Conservation (phyloP, 2,113 vertebrate genomes). For the Peromyscus maniculatus region DNA sequence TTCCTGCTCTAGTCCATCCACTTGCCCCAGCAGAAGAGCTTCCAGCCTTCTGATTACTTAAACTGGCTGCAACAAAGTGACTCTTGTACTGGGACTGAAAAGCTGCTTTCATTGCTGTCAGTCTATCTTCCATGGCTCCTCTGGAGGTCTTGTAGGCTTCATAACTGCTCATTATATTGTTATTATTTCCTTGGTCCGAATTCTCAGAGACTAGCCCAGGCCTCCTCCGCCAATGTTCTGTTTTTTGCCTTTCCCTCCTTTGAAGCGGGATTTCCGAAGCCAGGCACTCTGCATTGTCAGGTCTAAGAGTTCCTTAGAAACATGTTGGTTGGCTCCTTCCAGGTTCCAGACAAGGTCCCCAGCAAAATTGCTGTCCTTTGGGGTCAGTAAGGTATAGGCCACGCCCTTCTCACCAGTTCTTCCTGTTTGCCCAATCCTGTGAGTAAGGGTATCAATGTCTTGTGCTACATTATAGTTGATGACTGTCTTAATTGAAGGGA, state of each 20-base stretch:
- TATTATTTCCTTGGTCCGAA: conserved; percentile 91
- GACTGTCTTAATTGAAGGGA: conserved; percentile 98
- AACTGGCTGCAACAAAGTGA: conserved; percentile 97
- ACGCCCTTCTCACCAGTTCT: conserved; percentile 97
- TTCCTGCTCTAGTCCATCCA: conserved; percentile 98
- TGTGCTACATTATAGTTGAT: conserved; percentile 98
- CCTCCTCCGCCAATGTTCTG: conserved; percentile 98
- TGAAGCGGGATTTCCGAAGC: conserved; percentile 99
- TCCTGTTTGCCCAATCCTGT: conserved; percentile 97
- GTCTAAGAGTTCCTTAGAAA: conserved; percentile 97
- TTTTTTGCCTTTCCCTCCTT: conserved; percentile 97
- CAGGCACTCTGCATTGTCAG: conserved; percentile 99
- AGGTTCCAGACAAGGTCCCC: conserved; percentile 98
- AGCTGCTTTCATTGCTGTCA: conserved; percentile 97
- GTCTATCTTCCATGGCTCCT: conserved; percentile 98
- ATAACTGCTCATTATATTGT: conserved; percentile 92
- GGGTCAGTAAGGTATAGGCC: conserved; percentile 96
- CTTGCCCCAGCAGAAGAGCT: conserved; percentile 92
- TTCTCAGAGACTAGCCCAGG: conserved; percentile 95
- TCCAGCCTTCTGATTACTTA: conserved; percentile 94
- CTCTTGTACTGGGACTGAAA: conserved; percentile 98
- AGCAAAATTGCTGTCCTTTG: conserved; percentile 96
- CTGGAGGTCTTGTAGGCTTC: conserved; percentile 95
- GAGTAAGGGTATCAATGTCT: conserved; percentile 98
- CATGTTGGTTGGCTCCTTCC: conserved; percentile 98